Evolutionary conservation across 2,113 vertebrate genomes (phyloP).

Genomic region (Gasterosteus nipponicus): DNA sequence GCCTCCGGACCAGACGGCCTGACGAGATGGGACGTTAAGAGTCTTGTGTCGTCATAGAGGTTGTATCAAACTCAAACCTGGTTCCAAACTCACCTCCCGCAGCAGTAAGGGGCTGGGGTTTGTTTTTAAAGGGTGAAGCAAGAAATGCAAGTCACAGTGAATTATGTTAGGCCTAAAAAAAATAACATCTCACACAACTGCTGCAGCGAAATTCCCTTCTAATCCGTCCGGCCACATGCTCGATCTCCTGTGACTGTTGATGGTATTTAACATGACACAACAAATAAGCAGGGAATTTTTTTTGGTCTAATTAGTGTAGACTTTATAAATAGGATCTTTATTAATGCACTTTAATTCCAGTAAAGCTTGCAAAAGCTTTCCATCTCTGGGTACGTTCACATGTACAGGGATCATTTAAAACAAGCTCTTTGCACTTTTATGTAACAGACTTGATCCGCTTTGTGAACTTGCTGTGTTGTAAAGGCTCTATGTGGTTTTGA

Average conservation of each 20-base stretch:
- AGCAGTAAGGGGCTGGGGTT: constrained; percentile 12
- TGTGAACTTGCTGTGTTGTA: constrained; percentile 5
- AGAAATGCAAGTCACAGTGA: background rate
- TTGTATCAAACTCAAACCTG: background rate
- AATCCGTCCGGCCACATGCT: no score
- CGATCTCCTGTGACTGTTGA: no score
- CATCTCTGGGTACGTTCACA: background rate
- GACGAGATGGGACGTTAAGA: constrained; percentile 10
- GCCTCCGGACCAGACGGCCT: constrained; percentile 50
- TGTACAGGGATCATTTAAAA: constrained; percentile 17
- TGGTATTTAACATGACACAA: background rate
- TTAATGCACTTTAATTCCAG: constrained; percentile 38
- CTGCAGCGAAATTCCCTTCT: no score
- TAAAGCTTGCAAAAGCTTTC: constrained; percentile 1
- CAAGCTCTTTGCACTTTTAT: constrained; percentile 38
- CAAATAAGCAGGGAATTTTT: background rate
- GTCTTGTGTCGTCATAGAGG: background rate
- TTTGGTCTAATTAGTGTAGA: background rate
- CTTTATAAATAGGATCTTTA: background rate
- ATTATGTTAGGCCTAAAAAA: background rate
- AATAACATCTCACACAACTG: no score
- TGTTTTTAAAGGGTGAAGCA: background rate
- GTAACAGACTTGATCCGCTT: constrained; percentile 8
- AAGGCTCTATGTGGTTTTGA: constrained; percentile 6
- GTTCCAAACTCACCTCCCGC: background rate